Percentiles rank a stretch among this genome's conserved stretches.
phyloP scores from a whole-genome alignment of 2,113 vertebrate genomes.

The Hydrolagus affinis region DNA sequence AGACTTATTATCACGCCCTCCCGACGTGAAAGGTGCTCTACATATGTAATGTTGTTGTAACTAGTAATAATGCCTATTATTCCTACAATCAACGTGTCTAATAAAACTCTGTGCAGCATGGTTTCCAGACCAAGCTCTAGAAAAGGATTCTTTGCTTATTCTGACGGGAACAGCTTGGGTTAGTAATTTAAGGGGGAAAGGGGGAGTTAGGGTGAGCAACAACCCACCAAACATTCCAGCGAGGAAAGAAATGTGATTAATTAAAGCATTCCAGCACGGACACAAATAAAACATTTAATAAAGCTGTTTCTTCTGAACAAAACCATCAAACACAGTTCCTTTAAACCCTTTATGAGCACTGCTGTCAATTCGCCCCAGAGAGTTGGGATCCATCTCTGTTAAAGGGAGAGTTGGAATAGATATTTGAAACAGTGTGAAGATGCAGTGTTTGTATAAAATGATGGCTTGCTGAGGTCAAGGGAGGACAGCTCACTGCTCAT shows the following conservation, averaged over 20 bases:
- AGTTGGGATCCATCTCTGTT: not conserved
- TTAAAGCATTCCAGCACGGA: not conserved
- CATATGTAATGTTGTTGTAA: no score
- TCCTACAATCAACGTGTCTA: no score
- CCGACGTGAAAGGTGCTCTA: no score
- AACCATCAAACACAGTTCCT: not conserved
- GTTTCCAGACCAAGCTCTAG: no score
- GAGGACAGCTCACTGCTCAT: no score
- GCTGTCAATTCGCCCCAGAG: not conserved
- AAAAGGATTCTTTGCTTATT: not conserved
- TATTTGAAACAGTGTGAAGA: no score
- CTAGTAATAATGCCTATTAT: no score
- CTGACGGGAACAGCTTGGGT: not conserved
- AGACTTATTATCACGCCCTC: no score
- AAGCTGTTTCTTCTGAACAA: not conserved
- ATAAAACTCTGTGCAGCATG: no score
- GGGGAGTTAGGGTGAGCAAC: not conserved
- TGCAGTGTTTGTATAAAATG: not conserved
- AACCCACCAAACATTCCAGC: not conserved
- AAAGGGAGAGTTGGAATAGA: no score
- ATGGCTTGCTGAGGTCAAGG: no score
- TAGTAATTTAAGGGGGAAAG: not conserved
- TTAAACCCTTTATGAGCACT: not conserved
- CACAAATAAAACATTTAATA: not conserved
- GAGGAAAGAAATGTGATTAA: no score